Conservation (phyloP, 2,797 vertebrate species). For the Bucorvus abyssinicus region DNA sequence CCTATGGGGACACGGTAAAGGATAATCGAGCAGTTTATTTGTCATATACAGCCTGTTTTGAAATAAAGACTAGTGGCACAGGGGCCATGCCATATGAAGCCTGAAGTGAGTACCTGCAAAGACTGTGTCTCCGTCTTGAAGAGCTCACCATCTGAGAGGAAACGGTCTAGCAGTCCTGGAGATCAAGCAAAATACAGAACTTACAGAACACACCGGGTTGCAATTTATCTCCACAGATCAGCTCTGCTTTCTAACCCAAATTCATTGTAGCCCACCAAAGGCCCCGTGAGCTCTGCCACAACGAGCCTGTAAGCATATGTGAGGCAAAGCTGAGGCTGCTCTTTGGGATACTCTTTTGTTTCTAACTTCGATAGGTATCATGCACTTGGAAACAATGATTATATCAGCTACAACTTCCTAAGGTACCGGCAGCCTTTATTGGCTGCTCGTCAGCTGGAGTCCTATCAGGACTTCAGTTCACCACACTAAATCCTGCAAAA, state of each 20-base stretch:
- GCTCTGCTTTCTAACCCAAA: background rate
- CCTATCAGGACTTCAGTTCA: background rate
- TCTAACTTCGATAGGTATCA: background rate
- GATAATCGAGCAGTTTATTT: background rate
- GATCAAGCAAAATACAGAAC: background rate
- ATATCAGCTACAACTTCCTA: background rate
- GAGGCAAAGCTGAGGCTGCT: background rate
- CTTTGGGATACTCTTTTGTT: background rate
- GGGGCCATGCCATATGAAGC: background rate
- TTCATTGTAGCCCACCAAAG: background rate
- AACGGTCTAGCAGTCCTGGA: background rate
- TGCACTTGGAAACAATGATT: background rate
- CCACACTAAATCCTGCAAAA: background rate
- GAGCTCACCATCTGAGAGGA: background rate
- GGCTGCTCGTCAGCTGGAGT: background rate
- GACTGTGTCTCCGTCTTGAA: background rate
- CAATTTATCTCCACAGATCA: background rate
- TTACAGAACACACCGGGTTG: background rate
- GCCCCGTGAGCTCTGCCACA: background rate
- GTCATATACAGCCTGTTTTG: background rate
- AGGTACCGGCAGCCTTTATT: background rate
- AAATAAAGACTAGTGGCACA: background rate
- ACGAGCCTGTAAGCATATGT: fast-evolving
- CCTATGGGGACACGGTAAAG: background rate
- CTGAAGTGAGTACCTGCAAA: background rate